Evolutionary conservation across 2,113 vertebrate genomes (phyloP).

Genomic region (Nicator chloris): DNA sequence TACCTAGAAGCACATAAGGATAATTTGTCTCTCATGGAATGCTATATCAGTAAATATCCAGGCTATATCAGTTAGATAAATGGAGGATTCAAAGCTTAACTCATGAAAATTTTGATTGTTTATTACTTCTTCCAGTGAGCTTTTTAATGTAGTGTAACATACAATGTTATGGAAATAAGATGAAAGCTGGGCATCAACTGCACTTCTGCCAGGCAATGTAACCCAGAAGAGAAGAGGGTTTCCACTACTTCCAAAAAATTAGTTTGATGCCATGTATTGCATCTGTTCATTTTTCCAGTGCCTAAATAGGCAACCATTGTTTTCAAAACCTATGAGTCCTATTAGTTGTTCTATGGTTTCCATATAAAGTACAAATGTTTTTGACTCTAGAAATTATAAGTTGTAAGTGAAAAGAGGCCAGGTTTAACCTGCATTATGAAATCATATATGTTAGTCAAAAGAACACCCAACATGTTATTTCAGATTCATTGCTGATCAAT

Average conservation of each 20-base stretch:
- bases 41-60: constrained; percentile 13
- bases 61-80: not conserved
- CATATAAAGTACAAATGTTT: not conserved
- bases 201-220: not conserved
- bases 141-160: not conserved
- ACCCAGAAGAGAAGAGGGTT: not conserved
- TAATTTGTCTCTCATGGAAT: constrained; percentile 1
- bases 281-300: not conserved
- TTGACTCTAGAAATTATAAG: not conserved
- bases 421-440: not conserved
- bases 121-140: not conserved
- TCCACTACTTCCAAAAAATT: not conserved
- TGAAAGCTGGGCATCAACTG: not conserved
- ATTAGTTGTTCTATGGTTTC: not conserved
- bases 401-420: not conserved
- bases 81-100: not conserved
- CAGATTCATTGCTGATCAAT: not conserved
- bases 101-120: not conserved
- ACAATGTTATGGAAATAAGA: not conserved
- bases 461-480: not conserved
- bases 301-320: not conserved
- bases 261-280: not conserved
- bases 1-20: not conserved
- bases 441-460: not conserved
- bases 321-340: not conserved